Conservation (phyloP, 2,797 vertebrate genomes). For the Aulostomus chinensis region DNA sequence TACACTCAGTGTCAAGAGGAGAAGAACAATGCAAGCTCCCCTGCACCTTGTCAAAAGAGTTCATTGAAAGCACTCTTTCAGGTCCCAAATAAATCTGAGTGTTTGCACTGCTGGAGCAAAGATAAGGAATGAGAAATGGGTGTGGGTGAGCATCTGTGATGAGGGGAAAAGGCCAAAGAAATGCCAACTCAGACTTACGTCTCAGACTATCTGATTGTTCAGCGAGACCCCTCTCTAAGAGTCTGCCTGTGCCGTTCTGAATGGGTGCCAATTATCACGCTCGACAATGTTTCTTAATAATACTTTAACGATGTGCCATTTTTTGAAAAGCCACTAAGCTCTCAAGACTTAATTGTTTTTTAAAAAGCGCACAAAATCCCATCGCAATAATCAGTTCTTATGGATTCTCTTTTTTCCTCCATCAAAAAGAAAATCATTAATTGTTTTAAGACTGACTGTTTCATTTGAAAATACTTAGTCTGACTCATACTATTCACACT, state of each 20-base stretch:
- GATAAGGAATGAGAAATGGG: constrained; percentile 65
- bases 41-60: constrained; percentile 32
- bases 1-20: constrained; percentile 40
- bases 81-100: constrained; percentile 38
- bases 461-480: constrained; percentile 69
- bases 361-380: constrained; percentile 81
- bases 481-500: constrained; percentile 57
- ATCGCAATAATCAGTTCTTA: constrained; percentile 76
- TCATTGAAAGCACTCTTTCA: constrained; percentile 41
- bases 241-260: constrained; percentile 68
- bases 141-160: constrained; percentile 29
- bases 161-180: constrained; percentile 58
- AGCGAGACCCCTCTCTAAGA: constrained; percentile 60
- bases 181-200: constrained; percentile 73
- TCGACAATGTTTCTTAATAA: constrained; percentile 78
- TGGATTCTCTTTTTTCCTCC: constrained; percentile 69
- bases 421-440: constrained; percentile 75
- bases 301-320: constrained; percentile 76
- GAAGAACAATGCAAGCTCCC: constrained; percentile 35
- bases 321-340: constrained; percentile 76
- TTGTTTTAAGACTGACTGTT: constrained; percentile 75
- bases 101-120: constrained; percentile 22
- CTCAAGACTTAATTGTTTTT: constrained; percentile 84
- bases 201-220: constrained; percentile 71
- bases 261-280: constrained; percentile 77